Base-by-base conservation (phyloP, 2,113 vertebrate genomes). In the Cromileptes altivelis region DNA sequence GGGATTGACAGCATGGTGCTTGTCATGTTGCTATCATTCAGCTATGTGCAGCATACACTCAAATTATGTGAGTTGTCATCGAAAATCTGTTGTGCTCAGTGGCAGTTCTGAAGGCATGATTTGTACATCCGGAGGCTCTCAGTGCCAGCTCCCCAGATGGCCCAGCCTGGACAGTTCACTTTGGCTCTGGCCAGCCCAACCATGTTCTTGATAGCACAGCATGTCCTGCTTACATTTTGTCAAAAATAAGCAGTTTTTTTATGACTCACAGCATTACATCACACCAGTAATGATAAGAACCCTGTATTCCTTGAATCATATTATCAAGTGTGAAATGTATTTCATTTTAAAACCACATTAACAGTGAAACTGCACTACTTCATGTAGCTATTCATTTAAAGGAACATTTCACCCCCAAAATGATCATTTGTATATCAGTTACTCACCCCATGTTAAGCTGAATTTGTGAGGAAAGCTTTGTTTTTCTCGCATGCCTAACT, bases 61-160 rank as follows among this genome's bases (percentile, higher is more conserved):
- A 18, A 27, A 49, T 27, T 2, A 49, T 45, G 21, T 47, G 25
- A 55, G 53, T n/a, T 64, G 60, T 79, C 42, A 63, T 21, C 61
- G 52, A 60, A 80, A 86, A 84, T 84, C 74, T 90, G 85, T 75
- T 47, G 37, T 71, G 67, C 86, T 88, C 85, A 80, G 74, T 65
- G 73, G 76, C 53, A 12, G 85, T 55, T 79, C 70, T 79, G 63
- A 78, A 63, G 58, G 75, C 75, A 37, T 88, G 68, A 70, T 70
- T 89, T 82, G 78, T 86, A 78, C 86, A 82, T 91, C 84, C 73
- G 33, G 27, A 47, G 58, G 53, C 72, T 71, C 78, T 57, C 75
- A 18, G 65, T 88, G 90, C 88, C 92, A 92, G 87, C 49, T 88
- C 67, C 85, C 90, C 88, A 92, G 88, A 92, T 93, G 91, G 89